Evolutionary conservation across 1,140 invertebrate species (phyloP), one percentile per base, ranked within the genome.

Genomic region (Bursaphelenchus mucronatus): DNA sequence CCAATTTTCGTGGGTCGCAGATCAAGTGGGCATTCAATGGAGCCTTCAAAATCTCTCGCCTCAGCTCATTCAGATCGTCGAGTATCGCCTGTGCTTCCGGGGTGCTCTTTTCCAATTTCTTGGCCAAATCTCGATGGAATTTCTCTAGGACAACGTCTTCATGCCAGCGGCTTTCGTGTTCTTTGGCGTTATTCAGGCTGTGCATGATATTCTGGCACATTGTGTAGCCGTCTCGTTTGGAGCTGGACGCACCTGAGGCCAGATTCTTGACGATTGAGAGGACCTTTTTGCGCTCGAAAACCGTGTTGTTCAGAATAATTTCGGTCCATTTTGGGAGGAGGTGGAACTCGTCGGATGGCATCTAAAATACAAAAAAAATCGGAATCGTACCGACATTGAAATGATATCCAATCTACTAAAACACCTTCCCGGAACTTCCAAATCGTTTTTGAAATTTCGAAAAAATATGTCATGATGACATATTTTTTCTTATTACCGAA

Each of bases 321-420:
- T 66, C 2, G 8, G 70, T 50, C 70, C 70, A 72, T 56, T 76
- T 74, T 0, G 70, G 17, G 15, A 72, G 6, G 11, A 71, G 70
- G 7, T 73, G 11, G 47, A 61, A 61, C 30, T 58, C 47, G 17
- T n/a, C 13, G 47, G 13, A 30, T 30, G 30, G 30, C 30, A 30
- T 30, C 30, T 30, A 30, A 30, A 30, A 30, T 30, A 30, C 30
- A 5, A 5, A 30, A n/a, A 30, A 30, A 30, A 30, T 30, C 5
- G 30, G 30, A 5, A 5, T 30, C 30, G 30, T 30, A 30, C 5
- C 30, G 1, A 3, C 30, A 30, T 30, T 30, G 5, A 30, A 30
- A 30, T 30, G 30, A 30, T 30, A 1, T 30, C 30, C 1, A 30
- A 30, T 30, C 5, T 30, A 30, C 30, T 30, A 30, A 30, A 30